phyloP scores from a whole-genome alignment of 2,888 invertebrate genomes.

The Trichogramma dendrolimi region DNA sequence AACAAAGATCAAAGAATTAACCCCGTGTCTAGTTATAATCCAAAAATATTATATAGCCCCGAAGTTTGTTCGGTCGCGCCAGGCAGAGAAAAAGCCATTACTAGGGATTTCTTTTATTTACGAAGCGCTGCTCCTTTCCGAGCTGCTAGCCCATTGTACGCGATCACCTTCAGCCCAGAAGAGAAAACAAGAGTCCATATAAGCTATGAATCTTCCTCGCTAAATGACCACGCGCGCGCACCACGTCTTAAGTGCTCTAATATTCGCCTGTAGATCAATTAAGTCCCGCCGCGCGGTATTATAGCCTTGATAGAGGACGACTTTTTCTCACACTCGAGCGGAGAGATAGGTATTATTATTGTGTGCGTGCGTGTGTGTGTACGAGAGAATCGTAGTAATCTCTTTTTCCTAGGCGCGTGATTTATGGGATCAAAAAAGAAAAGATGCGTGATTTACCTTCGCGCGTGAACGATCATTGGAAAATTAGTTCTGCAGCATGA shows the following conservation, averaged over 20 bases:
- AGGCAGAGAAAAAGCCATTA: constrained; percentile 44
- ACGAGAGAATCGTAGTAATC: too few relatives aligned
- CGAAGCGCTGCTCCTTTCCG: constrained; percentile 34
- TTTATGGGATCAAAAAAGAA: too few relatives aligned
- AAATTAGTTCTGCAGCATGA: too few relatives aligned
- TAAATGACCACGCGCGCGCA: constrained; percentile 23
- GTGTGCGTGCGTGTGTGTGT: too few relatives aligned
- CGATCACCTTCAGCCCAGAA: neutral
- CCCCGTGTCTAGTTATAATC: constrained; percentile 31
- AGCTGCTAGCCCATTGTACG: constrained; percentile 5
- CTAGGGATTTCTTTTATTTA: constrained; percentile 52
- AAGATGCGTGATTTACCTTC: too few relatives aligned
- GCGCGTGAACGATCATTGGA: too few relatives aligned
- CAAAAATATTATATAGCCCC: constrained; percentile 22
- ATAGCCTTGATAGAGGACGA: too few relatives aligned
- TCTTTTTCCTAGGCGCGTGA: too few relatives aligned
- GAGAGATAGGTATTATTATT: too few relatives aligned
- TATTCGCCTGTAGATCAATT: constrained; percentile 50
- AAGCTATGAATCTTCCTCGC: constrained; percentile 6
- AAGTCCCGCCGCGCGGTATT: constrained; percentile 29
- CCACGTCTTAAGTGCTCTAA: constrained; percentile 37
- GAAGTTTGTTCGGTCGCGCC: constrained; percentile 16
- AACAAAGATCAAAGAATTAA: constrained; percentile 52
- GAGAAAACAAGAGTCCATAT: neutral
- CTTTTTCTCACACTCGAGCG: too few relatives aligned